Percentiles rank a stretch among this genome's conserved stretches.
phyloP scores from a whole-genome alignment of 2,888 invertebrate species.

The Anoplius nigerrimus region DNA sequence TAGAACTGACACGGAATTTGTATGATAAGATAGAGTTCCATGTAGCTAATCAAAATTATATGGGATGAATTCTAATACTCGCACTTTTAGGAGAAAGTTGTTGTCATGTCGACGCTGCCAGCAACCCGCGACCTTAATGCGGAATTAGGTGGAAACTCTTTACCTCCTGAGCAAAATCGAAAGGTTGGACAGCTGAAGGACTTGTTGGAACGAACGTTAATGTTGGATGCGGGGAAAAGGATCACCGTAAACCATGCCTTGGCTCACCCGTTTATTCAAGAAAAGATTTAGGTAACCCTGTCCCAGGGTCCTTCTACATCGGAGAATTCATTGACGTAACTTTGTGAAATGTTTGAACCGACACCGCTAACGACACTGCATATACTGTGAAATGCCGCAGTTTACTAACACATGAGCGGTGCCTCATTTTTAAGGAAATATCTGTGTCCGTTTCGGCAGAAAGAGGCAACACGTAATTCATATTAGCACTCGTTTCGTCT shows the following conservation, averaged over 20 bases:
- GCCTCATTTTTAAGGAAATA: conserved; percentile 38
- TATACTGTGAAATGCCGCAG: conserved; percentile 40
- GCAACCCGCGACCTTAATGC: conserved; percentile 89
- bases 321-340: conserved; percentile 60
- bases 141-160: conserved; percentile 88
- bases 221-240: conserved; percentile 94
- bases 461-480: conserved; percentile 54
- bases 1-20: neutral
- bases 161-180: conserved; percentile 91
- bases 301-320: conserved; percentile 57
- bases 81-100: conserved; percentile 94
- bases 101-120: conserved; percentile 94
- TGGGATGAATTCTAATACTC: neutral
- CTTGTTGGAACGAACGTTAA: conserved; percentile 92
- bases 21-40: neutral
- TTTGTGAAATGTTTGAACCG: conserved; percentile 49
- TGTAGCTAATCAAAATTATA: neutral
- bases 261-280: conserved; percentile 96
- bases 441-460: conserved; percentile 52
- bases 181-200: conserved; percentile 96
- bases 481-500: conserved; percentile 25
- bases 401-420: conserved; percentile 43
- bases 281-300: conserved; percentile 83
- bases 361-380: conserved; percentile 44
- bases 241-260: conserved; percentile 96